A percentile compares a stretch with the other conserved stretches of the same genome.
These are phyloP conservation scores for Plecturocebus donacophilus DNA, from an alignment of 2,113 vertebrate species.

Conservation along the genomic window DNA sequence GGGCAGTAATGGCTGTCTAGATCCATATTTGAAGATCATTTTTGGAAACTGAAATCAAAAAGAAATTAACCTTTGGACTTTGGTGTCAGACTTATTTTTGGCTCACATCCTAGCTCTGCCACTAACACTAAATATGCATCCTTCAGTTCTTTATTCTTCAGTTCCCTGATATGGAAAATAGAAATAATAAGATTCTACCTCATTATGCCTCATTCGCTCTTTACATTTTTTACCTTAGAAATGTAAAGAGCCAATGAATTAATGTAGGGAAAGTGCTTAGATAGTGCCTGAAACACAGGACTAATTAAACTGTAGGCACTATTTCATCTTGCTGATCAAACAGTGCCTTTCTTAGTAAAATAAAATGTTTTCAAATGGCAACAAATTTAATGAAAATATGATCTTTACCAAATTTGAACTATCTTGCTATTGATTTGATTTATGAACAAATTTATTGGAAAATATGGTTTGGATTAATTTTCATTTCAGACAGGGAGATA, in stretches of 20 bases:
- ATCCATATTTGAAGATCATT: not conserved
- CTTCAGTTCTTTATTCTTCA: not conserved
- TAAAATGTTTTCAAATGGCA: constrained; percentile 1
- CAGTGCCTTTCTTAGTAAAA: not conserved
- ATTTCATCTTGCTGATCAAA: not conserved
- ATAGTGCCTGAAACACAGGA: not conserved
- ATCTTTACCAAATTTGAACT: not conserved
- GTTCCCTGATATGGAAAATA: constrained; percentile 24
- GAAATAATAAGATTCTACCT: not conserved
- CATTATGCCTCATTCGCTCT: too few species aligned
- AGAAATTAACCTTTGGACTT: not conserved
- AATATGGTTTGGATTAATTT: not conserved
- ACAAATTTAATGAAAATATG: not conserved
- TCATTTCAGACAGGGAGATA: not conserved
- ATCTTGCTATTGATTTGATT: constrained; percentile 11
- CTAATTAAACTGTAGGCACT: not conserved
- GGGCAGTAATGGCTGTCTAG: not conserved
- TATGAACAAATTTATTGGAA: not conserved
- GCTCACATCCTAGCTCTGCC: not conserved
- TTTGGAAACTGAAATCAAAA: constrained; percentile 9
- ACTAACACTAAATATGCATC: not conserved
- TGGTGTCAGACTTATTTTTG: not conserved
- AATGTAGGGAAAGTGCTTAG: not conserved
- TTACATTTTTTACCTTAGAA: too few species aligned
- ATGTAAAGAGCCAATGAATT: not conserved